phyloP scores from a whole-genome alignment of 2,113 vertebrate genomes.

The Solea senegalensis region DNA sequence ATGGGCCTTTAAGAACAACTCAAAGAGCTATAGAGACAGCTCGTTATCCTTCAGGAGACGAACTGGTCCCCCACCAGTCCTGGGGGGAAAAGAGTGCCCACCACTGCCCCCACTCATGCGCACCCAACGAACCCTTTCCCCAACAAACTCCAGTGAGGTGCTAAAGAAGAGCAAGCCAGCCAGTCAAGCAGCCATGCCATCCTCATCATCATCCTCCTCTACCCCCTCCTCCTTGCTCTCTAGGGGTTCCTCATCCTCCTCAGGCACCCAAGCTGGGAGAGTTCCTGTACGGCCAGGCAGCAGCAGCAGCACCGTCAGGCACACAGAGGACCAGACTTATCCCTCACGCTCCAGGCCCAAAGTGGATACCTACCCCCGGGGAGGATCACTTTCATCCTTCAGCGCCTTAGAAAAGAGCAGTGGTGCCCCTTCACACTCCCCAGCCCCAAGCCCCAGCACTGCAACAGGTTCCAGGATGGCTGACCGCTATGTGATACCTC shows the following conservation, averaged over 20 bases:
- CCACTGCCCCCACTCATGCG: slow-evolving; percentile 83
- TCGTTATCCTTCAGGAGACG: slow-evolving; percentile 84
- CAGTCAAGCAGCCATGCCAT: slow-evolving; percentile 54
- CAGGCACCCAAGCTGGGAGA: slow-evolving; percentile 42
- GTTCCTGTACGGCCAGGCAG: slow-evolving; percentile 35
- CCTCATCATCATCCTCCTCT: slow-evolving; percentile 37
- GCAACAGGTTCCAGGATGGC: slow-evolving; percentile 63
- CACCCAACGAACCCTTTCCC: slow-evolving; percentile 85
- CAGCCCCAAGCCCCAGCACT: slow-evolving; percentile 61
- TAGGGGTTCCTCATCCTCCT: slow-evolving; percentile 48
- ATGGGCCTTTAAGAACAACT: slow-evolving; percentile 86
- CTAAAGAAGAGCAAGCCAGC: slow-evolving; percentile 73
- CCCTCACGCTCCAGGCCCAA: slow-evolving; percentile 76
- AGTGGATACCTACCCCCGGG: slow-evolving; percentile 80
- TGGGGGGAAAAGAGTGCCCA: slow-evolving; percentile 90
- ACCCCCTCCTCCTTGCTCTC: slow-evolving; percentile 46
- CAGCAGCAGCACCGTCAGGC: slow-evolving; percentile 60
- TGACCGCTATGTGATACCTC: slow-evolving; percentile 80
- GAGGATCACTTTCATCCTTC: slow-evolving; percentile 42
- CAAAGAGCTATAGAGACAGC: slow-evolving; percentile 79
- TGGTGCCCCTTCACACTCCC: slow-evolving; percentile 66
- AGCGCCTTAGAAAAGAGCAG: slow-evolving; percentile 76
- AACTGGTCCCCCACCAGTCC: slow-evolving; percentile 90
- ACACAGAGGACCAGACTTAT: slow-evolving; percentile 70
- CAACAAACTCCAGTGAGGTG: slow-evolving; percentile 53